Evolutionary conservation across 1,140 invertebrate species (phyloP), one percentile per base, ranked within the genome.

Genomic region (Lordiphosa clarofinis): DNA sequence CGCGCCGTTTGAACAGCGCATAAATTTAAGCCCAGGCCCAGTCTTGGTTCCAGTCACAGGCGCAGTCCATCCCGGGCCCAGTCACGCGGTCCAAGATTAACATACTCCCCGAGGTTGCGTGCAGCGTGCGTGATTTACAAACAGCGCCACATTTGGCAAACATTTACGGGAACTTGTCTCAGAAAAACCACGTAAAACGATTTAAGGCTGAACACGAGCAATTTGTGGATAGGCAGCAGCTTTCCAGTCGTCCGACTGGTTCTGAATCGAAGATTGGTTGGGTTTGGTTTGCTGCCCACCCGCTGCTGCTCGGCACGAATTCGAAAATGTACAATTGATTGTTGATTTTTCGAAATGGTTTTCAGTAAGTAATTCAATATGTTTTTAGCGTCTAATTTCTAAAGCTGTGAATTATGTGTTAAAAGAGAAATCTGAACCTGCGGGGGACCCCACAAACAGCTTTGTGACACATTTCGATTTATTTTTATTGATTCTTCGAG

Each of bases 1-100:
- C 78, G 78, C 78, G 78, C 78, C 78, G 73, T 84, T 84, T 84
- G 78, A 84, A 84, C 78, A 84, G 79, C 78, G 78, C 78, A 84
- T 84, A 84, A 84, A 84, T 84, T 84, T 84, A 54, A 24, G 21
- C 31, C 39, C 38, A 52, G 56, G 37, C 13, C 10, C 37, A 49
- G 37, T 19, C 13, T 10, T 49, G 79, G 74, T 73, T 69, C 11
- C 53, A 79, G 74, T 73, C 74, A 70, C 19, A 19, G 19, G 70
- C 74, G 69, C 19, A 1, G 19, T 24, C 61, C 69, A 79, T 19
- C 21, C 40, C 61, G 55, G 54, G 35, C 49, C 13, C 53, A 79
- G 74, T 73, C 74, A 73, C 58, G 64, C 63, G 61, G 54, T 24
- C 61, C 69, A 79, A 84, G 76, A 82, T 82, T 82, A 81, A 81